phyloP scores from a whole-genome alignment of 2,888 invertebrate genomes.

The Pheosia tremula region DNA sequence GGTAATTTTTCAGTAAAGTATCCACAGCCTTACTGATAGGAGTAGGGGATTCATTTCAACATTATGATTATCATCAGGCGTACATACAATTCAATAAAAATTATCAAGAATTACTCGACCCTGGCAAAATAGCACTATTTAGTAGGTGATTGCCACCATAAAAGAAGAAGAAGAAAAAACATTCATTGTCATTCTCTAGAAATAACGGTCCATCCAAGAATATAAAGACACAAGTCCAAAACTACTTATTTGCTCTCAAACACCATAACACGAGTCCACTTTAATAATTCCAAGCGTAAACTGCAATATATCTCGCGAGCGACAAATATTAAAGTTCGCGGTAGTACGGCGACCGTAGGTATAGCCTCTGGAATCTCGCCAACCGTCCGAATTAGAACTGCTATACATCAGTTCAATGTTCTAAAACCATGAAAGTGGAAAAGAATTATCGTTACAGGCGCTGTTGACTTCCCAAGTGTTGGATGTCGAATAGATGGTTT shows the following conservation, averaged over 20 bases:
- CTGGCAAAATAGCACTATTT: too few species aligned
- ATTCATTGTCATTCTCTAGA: too few species aligned
- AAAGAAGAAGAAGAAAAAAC: too few species aligned
- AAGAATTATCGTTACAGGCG: constrained; percentile 42
- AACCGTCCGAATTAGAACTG: constrained; percentile 61
- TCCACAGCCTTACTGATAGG: too few species aligned
- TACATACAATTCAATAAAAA: too few species aligned
- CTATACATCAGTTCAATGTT: constrained; percentile 62
- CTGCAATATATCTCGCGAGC: constrained; percentile 55
- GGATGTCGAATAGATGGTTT: too few species aligned
- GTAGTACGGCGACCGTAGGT: constrained; percentile 31
- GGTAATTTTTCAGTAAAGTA: too few species aligned
- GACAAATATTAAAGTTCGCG: constrained; percentile 63
- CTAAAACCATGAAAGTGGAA: constrained; percentile 54
- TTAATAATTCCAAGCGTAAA: constrained; percentile 45
- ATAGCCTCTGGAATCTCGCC: constrained; percentile 47
- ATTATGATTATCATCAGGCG: too few species aligned
- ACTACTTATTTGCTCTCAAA: constrained; percentile 8
- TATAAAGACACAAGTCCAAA: neutral
- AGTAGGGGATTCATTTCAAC: too few species aligned
- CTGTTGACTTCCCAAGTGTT: constrained; percentile 5
- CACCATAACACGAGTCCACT: constrained; percentile 30
- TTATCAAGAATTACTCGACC: too few species aligned
- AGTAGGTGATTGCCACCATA: too few species aligned
- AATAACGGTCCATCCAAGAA: too few species aligned